Base-by-base conservation (phyloP, 2,888 invertebrate genomes). In the Orgyia antiqua region DNA sequence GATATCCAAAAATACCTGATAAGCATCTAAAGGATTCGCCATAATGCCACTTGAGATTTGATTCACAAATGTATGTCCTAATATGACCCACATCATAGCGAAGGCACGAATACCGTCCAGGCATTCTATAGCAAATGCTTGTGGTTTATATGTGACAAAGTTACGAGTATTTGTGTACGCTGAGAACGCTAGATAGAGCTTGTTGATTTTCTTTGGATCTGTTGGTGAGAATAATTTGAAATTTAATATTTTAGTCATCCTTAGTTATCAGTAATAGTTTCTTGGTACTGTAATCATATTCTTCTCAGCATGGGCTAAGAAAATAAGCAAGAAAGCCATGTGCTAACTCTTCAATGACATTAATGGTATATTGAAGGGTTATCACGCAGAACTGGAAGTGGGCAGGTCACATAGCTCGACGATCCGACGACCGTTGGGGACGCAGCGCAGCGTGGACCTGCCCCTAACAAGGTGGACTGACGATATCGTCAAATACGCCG, bases 11-110 rank as follows among this genome's bases (percentile, higher is more conserved):
- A 65, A 53, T 38, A 76, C 77, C 23, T 36, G 15, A 0, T 61
- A 13, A 12, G 49, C 32, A 12, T 68, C 66, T 2, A 50, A 8
- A 2, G 66, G 55, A 41, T 78, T 78, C 2, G 51, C 49, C 32
- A 58, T 25, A 17, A 46, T n/a, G 15, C 49, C 26, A 18, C 45
- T 36, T 2, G 41, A n/a, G 15, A 48, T 29, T 26, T 60, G 55
- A 24, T 30, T 55, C 3, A 51, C 30, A 23, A 66, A 76, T 0
- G 72, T 62, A 27, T 88, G 88, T 0, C 79, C 83, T 1, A 79
- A 27, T 10, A 88, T 65, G 19, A 88, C 75, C 88, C 88, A 88
- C 50, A 78, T 58, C 71, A 87, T 86, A 6, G 86, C 80, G 0
- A 88, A 51, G 0, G 73, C 54, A 33, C 87, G 64, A n/a, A 88